A percentile compares a stretch with the other conserved stretches of the same genome.
These are phyloP conservation scores for Drosophila pseudoananassae DNA, from an alignment of 1,140 invertebrate genomes.

Conservation along the genomic window DNA sequence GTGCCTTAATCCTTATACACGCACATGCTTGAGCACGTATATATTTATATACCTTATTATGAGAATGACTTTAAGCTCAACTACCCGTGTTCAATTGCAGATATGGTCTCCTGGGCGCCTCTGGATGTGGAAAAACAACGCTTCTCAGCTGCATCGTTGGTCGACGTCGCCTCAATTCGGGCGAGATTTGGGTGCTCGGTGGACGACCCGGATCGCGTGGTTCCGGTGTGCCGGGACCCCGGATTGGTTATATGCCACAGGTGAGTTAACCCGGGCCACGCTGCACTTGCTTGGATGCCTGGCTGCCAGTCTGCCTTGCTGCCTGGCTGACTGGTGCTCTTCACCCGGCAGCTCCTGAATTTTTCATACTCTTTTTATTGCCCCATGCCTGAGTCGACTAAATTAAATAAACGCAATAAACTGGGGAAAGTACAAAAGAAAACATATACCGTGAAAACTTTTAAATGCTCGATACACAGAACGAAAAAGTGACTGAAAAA, in stretches of 20 bases:
- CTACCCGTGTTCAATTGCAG: conserved; percentile 84
- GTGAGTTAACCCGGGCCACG: conserved; percentile 71
- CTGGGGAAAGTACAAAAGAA: conserved; percentile 51
- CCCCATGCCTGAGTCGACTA: conserved; percentile 51
- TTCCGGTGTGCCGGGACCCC: conserved; percentile 93
- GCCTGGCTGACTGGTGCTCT: background rate
- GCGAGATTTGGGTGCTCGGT: conserved; percentile 94
- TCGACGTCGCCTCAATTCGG: conserved; percentile 90
- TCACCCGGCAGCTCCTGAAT: conserved; percentile 38
- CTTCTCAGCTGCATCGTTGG: conserved; percentile 95
- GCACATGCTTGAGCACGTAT: background rate
- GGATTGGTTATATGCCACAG: conserved; percentile 89
- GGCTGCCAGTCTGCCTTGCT: background rate
- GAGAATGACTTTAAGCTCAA: conserved; percentile 25
- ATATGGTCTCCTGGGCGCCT: conserved; percentile 94
- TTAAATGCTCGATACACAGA: conserved; percentile 49
- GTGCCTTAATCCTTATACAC: conserved; percentile 8
- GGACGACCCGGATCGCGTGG: conserved; percentile 92
- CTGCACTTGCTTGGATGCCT: background rate
- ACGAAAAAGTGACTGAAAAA: background rate
- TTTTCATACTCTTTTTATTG: conserved; percentile 75
- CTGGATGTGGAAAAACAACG: conserved; percentile 94
- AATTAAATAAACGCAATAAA: conserved; percentile 81
- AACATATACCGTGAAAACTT: conserved; percentile 40
- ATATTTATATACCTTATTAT: conserved; percentile 48